Evolutionary conservation across 2,888 invertebrate species (phyloP).

Genomic region (Gisinianus flammeolus): DNA sequence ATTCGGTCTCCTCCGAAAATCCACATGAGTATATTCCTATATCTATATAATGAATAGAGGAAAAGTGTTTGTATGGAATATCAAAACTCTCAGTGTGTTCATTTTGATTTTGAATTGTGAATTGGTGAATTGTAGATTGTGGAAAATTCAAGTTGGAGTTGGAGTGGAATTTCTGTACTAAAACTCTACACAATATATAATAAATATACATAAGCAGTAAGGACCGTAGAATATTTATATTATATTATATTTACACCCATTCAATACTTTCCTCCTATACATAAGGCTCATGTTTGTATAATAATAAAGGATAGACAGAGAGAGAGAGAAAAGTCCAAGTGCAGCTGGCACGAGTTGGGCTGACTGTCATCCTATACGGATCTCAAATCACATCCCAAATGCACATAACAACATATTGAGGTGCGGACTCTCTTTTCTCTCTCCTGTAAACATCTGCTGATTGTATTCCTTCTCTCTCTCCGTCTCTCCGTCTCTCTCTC

Average conservation of each 20-base stretch:
- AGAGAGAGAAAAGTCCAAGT: neutral
- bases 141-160: no score
- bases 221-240: neutral
- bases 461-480: neutral
- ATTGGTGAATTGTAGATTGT: neutral
- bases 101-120: neutral
- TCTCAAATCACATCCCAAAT: no score
- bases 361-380: no score
- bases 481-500: neutral
- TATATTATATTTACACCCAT: neutral
- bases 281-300: neutral
- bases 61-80: neutral
- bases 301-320: neutral
- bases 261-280: neutral
- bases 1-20: neutral
- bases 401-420: neutral
- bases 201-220: neutral
- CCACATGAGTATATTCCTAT: neutral
- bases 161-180: neutral
- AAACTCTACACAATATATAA: neutral
- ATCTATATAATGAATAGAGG: neutral
- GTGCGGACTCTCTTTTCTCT: neutral
- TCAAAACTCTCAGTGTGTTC: neutral
- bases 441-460: neutral
- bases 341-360: neutral